Evolutionary conservation across 2,888 invertebrate genomes (phyloP).

Genomic region (Tipula confusa): DNA sequence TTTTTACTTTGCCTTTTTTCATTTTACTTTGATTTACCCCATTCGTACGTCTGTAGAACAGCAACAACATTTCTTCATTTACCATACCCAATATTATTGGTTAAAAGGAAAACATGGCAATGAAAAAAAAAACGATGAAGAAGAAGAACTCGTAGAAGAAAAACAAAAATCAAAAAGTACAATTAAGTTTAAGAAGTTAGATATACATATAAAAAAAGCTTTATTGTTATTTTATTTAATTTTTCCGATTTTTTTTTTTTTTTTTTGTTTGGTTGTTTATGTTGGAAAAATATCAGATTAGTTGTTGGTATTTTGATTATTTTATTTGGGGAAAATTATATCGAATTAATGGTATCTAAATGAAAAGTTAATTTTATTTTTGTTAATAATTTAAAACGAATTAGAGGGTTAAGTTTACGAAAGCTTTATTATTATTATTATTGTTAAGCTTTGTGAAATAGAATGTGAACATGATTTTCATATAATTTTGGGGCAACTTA

Average conservation of each 20-base stretch:
- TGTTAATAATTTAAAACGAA: conserved; percentile 12
- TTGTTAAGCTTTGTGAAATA: background rate
- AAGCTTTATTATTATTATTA: conserved; percentile 20
- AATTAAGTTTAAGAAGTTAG: conserved; percentile 9
- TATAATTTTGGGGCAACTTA: background rate
- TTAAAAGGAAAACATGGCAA: background rate
- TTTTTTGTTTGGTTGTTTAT: background rate
- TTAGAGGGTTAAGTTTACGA: background rate
- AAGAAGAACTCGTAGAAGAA: background rate
- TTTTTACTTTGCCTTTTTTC: background rate
- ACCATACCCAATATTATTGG: background rate
- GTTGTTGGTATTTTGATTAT: background rate
- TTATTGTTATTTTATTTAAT: conserved; percentile 25
- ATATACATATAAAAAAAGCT: background rate
- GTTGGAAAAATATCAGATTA: conserved; percentile 15
- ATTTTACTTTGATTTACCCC: conserved; percentile 17
- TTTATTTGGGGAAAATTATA: background rate
- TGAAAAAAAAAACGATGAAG: too few species aligned
- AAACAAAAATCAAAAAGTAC: conserved; percentile 20
- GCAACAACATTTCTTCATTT: background rate
- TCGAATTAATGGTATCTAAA: background rate
- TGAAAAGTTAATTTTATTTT: background rate
- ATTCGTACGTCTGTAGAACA: background rate
- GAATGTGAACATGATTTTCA: background rate
- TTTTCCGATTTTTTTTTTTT: conserved; percentile 13